Evolutionary conservation across 2,797 vertebrate genomes (phyloP).

Genomic region (Coregonus ussuriensis): DNA sequence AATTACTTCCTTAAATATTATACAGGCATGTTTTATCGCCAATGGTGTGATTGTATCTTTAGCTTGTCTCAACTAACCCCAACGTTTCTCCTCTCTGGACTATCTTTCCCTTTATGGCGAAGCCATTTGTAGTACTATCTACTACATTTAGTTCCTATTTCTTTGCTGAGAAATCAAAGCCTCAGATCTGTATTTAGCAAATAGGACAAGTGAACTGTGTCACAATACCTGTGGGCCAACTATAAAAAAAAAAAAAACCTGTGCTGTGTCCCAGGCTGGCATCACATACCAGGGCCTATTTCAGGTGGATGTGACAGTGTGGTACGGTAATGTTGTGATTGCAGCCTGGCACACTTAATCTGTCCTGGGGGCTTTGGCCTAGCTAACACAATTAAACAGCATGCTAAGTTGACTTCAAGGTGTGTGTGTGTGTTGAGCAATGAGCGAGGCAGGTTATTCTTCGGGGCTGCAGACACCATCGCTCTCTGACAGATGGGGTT

Average conservation of each 20-base stretch:
- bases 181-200: too few species aligned
- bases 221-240: neutral
- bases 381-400: constrained; percentile 25
- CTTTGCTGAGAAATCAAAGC: neutral
- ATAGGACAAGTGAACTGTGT: neutral
- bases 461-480: constrained; percentile 10
- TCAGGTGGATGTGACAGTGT: neutral
- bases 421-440: neutral
- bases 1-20: neutral
- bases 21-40: neutral
- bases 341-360: neutral
- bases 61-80: neutral
- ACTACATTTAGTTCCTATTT: neutral
- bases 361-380: constrained; percentile 6
- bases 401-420: constrained; percentile 17
- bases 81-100: neutral
- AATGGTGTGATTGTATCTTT: neutral
- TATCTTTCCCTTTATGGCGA: neutral
- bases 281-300: neutral
- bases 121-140: neutral
- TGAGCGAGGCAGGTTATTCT: constrained; percentile 14
- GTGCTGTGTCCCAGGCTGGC: neutral
- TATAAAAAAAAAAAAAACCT: neutral
- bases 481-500: constrained; percentile 12
- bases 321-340: neutral